Evolutionary conservation across 2,113 vertebrate species (phyloP).

Genomic region (Alexandromys fortis): DNA sequence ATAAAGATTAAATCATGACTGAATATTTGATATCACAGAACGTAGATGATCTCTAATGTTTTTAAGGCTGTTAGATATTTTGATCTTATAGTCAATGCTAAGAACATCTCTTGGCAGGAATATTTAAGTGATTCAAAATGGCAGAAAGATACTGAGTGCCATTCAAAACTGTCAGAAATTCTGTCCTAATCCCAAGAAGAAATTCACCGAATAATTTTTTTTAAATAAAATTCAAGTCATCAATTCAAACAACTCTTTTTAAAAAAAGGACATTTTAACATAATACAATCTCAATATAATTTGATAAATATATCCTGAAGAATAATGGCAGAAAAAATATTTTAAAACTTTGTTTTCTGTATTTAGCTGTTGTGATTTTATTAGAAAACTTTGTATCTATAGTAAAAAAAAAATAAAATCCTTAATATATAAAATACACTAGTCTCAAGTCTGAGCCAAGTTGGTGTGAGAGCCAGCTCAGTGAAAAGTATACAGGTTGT

Average conservation of each 20-base stretch:
- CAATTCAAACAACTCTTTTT: neutral
- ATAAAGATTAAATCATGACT: neutral
- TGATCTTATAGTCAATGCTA: neutral
- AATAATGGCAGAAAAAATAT: neutral
- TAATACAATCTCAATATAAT: neutral
- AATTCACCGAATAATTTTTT: too few relatives aligned
- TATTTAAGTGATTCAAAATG: neutral
- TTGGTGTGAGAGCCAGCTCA: too few relatives aligned
- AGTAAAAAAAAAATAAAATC: neutral
- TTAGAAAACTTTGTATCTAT: neutral
- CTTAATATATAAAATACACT: neutral
- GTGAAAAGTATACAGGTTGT: neutral
- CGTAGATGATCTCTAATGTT: neutral
- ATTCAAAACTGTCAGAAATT: neutral
- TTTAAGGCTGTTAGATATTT: neutral
- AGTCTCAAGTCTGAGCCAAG: neutral
- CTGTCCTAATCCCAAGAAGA: neutral
- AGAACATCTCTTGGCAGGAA: neutral
- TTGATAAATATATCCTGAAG: neutral
- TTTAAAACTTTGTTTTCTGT: neutral
- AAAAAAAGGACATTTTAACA: neutral
- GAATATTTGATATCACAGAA: neutral
- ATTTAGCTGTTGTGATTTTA: neutral
- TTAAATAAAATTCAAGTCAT: neutral
- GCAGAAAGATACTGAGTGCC: neutral